A percentile compares a stretch with the other conserved stretches of the same genome.
phyloP scores from a whole-genome alignment of 2,113 vertebrate genomes.

The Callopanchax toddi region DNA sequence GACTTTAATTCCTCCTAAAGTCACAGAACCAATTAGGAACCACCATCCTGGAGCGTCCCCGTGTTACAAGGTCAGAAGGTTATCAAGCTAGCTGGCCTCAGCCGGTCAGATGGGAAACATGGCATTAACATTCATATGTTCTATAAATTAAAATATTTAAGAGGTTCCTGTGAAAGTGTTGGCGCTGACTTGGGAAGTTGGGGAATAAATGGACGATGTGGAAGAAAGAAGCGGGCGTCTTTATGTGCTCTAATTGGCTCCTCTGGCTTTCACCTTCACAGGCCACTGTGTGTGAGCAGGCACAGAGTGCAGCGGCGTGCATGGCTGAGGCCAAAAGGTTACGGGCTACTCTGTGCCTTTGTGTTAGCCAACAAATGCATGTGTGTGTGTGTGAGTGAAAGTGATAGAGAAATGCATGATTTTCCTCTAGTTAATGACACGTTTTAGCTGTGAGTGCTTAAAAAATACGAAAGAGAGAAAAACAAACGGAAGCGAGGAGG shows the following conservation, averaged over 20 bases:
- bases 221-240: constrained; percentile 14
- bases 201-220: constrained; percentile 1
- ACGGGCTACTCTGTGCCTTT: constrained; percentile 11
- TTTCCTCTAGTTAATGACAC: constrained; percentile 22
- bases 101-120: background rate
- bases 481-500: constrained; percentile 29
- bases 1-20: background rate
- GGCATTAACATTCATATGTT: background rate
- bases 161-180: background rate
- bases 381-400: background rate
- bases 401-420: background rate
- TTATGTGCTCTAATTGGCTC: constrained; percentile 63
- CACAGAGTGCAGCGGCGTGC: constrained; percentile 2
- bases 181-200: background rate
- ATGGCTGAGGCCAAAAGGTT: constrained; percentile 50
- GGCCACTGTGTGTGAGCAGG: constrained; percentile 42
- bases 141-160: constrained; percentile 8
- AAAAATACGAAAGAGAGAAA: constrained; percentile 17
- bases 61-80: constrained; percentile 17
- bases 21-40: constrained; percentile 21
- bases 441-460: background rate
- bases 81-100: background rate
- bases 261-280: constrained; percentile 67
- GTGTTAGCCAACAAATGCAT: constrained; percentile 1
- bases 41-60: background rate